These are phyloP conservation scores for Sycophila sp. DNA, from an alignment of 1,140 invertebrate genomes.

Conservation along the genomic window DNA sequence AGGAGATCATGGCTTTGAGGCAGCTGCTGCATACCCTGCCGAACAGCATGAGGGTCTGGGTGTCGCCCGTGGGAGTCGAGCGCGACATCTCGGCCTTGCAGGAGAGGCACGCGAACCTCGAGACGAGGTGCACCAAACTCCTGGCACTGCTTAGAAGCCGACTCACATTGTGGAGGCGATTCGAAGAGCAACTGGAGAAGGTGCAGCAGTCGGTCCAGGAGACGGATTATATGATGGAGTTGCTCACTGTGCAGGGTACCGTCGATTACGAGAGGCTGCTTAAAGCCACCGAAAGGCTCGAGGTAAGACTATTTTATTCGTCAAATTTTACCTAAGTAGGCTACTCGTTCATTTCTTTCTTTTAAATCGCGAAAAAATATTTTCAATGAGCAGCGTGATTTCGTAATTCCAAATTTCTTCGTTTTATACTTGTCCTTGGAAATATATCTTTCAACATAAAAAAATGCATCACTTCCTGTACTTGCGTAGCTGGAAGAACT, in stretches of 20 bases:
- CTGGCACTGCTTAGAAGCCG: slow-evolving; percentile 73
- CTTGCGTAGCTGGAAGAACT: not conserved
- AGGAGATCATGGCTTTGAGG: slow-evolving; percentile 77
- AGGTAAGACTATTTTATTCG: slow-evolving; percentile 69
- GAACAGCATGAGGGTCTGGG: slow-evolving; percentile 74
- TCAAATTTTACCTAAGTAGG: no score
- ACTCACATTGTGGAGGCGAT: slow-evolving; percentile 76
- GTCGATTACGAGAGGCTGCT: slow-evolving; percentile 82
- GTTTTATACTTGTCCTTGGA: no score
- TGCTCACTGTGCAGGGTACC: slow-evolving; percentile 80
- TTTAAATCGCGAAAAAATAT: no score
- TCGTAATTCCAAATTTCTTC: no score
- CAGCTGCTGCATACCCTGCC: slow-evolving; percentile 81
- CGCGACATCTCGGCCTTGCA: slow-evolving; percentile 78
- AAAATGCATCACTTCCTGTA: not conserved
- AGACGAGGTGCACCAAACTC: slow-evolving; percentile 74
- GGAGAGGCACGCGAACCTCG: slow-evolving; percentile 76
- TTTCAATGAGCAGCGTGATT: no score
- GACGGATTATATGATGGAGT: slow-evolving; percentile 86
- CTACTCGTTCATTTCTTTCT: no score
- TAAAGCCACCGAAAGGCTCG: slow-evolving; percentile 82
- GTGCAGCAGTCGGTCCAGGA: slow-evolving; percentile 83
- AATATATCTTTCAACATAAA: slow-evolving; percentile 21
- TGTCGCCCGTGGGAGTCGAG: slow-evolving; percentile 79
- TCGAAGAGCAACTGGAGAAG: slow-evolving; percentile 78